Conservation (phyloP, 2,113 vertebrate genomes). For the Petromus typicus region DNA sequence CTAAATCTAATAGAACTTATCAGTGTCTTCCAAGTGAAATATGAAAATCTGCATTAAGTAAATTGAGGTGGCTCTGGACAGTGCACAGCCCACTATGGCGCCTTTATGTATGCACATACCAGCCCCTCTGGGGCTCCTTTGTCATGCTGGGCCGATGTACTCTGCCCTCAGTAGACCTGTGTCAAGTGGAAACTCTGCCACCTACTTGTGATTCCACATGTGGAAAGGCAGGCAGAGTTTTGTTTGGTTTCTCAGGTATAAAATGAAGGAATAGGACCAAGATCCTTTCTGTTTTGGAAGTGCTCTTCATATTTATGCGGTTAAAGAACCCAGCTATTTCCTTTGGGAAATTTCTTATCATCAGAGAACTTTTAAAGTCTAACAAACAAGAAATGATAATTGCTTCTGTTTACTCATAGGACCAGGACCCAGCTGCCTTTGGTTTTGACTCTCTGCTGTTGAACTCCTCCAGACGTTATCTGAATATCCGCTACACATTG, state of each 20-base stretch:
- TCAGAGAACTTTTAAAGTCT: background rate
- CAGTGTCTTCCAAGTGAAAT: background rate
- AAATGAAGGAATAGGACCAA: background rate
- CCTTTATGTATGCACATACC: background rate
- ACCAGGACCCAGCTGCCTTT: conserved; percentile 94
- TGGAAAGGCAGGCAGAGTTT: background rate
- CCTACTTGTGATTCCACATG: background rate
- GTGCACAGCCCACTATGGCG: background rate
- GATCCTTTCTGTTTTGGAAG: background rate
- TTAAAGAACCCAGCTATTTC: background rate
- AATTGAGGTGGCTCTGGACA: background rate
- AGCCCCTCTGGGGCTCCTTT: background rate
- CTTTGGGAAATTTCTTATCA: background rate
- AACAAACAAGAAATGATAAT: background rate
- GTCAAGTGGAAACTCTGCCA: background rate
- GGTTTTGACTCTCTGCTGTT: conserved; percentile 89
- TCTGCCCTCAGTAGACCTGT: background rate
- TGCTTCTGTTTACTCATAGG: conserved; percentile 79
- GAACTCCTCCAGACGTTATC: conserved; percentile 90
- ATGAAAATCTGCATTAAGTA: background rate
- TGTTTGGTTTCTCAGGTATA: background rate
- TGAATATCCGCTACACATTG: conserved; percentile 94
- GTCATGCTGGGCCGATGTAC: background rate
- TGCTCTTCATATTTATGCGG: background rate
- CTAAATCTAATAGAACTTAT: background rate